These are phyloP conservation scores for Heterotilapia buettikoferi DNA, from an alignment of 2,113 vertebrate species.

Conservation along the genomic window DNA sequence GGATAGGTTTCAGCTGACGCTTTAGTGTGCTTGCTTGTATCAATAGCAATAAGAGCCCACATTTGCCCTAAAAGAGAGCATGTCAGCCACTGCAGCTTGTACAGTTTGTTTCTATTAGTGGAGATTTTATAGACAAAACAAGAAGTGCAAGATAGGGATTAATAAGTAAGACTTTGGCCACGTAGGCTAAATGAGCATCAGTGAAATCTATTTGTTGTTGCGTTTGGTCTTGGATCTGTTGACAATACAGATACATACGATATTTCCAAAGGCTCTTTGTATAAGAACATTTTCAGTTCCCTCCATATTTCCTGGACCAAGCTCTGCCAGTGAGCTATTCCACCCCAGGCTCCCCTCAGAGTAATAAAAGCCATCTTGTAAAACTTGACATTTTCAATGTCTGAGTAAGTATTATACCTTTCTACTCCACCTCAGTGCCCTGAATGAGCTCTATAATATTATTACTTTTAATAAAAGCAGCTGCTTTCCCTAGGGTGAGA, in stretches of 20 bases:
- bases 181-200: not conserved
- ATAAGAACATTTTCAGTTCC: not conserved
- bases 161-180: not conserved
- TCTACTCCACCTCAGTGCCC: not conserved
- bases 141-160: not conserved
- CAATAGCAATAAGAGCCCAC: not conserved
- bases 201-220: not conserved
- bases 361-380: constrained; percentile 25
- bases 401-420: constrained; percentile 6
- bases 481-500: not conserved
- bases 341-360: not conserved
- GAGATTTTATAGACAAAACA: not conserved
- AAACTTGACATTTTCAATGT: constrained; percentile 38
- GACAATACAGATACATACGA: not conserved
- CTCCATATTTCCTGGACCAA: not conserved
- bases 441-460: not conserved
- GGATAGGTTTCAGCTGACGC: not conserved
- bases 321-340: not conserved
- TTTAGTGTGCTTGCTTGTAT: not conserved
- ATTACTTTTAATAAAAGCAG: not conserved
- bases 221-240: not conserved
- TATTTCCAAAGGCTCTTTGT: not conserved
- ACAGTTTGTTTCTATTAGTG: not conserved
- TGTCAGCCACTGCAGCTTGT: not conserved
- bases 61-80: not conserved